Base-by-base conservation (phyloP, 1,140 invertebrate species). In the Frieseomelitta varia region DNA sequence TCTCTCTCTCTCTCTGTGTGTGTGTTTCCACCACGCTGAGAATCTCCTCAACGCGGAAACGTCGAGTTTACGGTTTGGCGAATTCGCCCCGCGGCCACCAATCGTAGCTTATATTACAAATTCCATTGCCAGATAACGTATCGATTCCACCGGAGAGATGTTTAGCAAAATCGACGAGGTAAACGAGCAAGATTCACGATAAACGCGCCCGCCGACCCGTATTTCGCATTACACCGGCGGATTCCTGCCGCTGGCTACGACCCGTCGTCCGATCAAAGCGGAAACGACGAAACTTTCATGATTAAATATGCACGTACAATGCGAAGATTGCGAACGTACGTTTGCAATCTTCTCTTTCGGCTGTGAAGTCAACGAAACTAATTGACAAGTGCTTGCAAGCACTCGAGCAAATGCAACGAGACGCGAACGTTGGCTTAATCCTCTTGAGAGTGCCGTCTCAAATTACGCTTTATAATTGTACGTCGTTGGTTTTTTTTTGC, bases 141-240 rank as follows among this genome's bases (percentile, higher is more conserved):
- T 53, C 76, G 47, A 67, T 78, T 53, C 63, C 27, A 24, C 47
- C 34, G 24, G 14, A 21, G 39, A 53, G 17, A 53, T 51, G 39
- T 67, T 51, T 53, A 53, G n/a, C 63, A 67, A 51, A 53, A 51
- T 39, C 47, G 39, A 67, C 39, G 12, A 12, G 61, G 27, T n/a
- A 51, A 78, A 65, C 61, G 63, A 47, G 58, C 8, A 61, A 65
- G 75, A 65, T 77, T 65, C 75, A 63, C 75, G 75, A 51, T 63
- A 77, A n/a, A 65, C 58, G 58, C 15, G n/a, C 27, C 17, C 39
- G n/a, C 39, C 30, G 75, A 47, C 58, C 58, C 30, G 58, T 27
- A 65, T 77, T 51, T 51, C 58, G 2, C 30, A 11, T 47, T 63
- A 65, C 34, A 53, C 55, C 73, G 21, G 12, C 27, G 53, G 11